Conservation (phyloP, 1,140 invertebrate species). For the Planococcus citri region DNA sequence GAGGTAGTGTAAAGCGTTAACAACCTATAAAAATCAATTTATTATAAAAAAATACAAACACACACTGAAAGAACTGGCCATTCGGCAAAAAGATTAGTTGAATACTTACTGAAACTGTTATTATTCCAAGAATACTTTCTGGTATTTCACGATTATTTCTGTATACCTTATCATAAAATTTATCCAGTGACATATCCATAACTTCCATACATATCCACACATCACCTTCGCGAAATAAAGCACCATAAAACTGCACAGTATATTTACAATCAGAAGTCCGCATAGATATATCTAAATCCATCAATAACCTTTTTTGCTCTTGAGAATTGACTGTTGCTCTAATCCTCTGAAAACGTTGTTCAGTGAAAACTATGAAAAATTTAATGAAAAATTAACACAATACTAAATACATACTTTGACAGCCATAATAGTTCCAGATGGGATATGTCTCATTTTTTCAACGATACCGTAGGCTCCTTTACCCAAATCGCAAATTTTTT, state of each 20-base stretch:
- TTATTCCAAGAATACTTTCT: constrained; percentile 89
- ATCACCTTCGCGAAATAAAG: constrained; percentile 87
- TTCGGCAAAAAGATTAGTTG: background rate
- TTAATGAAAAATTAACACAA: background rate
- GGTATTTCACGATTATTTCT: constrained; percentile 65
- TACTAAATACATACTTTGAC: constrained; percentile 61
- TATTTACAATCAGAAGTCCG: constrained; percentile 88
- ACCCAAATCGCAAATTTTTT: constrained; percentile 77
- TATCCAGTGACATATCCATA: constrained; percentile 96
- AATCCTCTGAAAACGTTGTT: constrained; percentile 57
- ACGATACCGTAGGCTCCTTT: constrained; percentile 93
- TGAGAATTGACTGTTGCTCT: constrained; percentile 81
- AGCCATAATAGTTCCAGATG: constrained; percentile 80
- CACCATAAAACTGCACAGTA: constrained; percentile 96
- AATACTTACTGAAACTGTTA: constrained; percentile 71
- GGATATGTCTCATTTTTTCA: constrained; percentile 86
- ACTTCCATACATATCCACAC: constrained; percentile 99
- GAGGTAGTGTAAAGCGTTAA: constrained; percentile 86
- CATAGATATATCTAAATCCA: constrained; percentile 93
- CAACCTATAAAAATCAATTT: constrained; percentile 44
- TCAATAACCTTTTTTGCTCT: constrained; percentile 86
- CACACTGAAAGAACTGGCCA: background rate
- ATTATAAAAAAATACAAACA: constrained; percentile 14
- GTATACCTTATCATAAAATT: constrained; percentile 81
- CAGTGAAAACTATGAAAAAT: background rate